Base-by-base conservation (phyloP, 1,140 invertebrate species). In the Aphelenchoides besseyi region DNA sequence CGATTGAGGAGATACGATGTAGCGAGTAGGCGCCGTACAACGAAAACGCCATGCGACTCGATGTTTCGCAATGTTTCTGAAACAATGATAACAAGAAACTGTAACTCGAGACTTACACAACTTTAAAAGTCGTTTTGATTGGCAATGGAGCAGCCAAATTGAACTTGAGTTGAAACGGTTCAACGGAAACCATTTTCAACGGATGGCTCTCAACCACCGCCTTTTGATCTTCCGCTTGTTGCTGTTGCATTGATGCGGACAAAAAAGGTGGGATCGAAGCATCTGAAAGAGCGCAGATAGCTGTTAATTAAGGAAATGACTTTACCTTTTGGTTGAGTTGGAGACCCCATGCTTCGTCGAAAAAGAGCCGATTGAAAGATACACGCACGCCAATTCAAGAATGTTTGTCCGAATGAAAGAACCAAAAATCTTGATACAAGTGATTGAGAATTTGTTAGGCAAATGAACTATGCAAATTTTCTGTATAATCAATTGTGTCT, bases 31-130 rank as follows among this genome's bases (percentile, higher is more conserved):
- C 8, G 69, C 69, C n/a, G 52, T 71, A 32, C 32, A 36, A n/a
- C 69, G 69, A n/a, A 71, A 8, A 28, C 69, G 69, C 69, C 69
- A 71, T n/a, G 69, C 69, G 30, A 71, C 33, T 28, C 69, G 69
- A 16, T 71, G 30, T 16, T 73, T 26, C 12, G 70, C 29, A 18
- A 26, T 74, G 69, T 71, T 71, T 30, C 69, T 71, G 69, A 18
- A 71, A 54, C 5, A 9, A 67, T 55, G 28, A 54, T 66, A 23
- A 2, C 2, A 2, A n/a, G 3, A 2, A n/a, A 68, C 23, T 12
- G 1, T 57, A 62, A 66, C 29, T 16, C 1, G 1, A 30, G 1
- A 3, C 48, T 68, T 68, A 68, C 66, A 18, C 23, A 23, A 68
- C 26, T 26, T 68, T 23, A 28, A 68, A 28, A 16, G 12, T 68